Percentiles rank a stretch among this genome's conserved stretches.
phyloP scores from a whole-genome alignment of 2,797 vertebrate genomes.

The Sphenopsis melanotis region DNA sequence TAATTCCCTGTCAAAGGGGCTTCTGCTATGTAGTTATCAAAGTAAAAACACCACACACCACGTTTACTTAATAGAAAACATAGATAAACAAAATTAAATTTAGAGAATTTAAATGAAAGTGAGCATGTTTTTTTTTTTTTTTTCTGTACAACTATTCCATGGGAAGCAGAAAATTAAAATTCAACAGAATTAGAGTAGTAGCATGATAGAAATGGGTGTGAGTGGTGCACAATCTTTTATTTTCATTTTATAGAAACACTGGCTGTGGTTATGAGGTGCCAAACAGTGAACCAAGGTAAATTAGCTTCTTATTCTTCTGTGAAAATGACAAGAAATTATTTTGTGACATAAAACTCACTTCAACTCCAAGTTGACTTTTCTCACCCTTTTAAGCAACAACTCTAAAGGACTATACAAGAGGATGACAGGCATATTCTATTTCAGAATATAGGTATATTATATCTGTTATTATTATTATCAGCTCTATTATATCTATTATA shows the following conservation, averaged over 20 bases:
- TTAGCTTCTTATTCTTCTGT: not conserved
- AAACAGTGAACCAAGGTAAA: not conserved
- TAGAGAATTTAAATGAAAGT: not conserved
- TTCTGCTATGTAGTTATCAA: not conserved
- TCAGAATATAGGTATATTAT: not conserved
- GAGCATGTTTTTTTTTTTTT: not conserved
- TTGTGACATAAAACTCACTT: not conserved
- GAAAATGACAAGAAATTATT: not conserved
- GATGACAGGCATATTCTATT: not conserved
- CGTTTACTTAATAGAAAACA: not conserved
- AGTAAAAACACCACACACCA: not conserved
- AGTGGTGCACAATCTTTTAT: not conserved
- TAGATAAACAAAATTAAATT: not conserved
- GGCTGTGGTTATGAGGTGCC: fast-evolving
- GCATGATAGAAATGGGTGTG: not conserved
- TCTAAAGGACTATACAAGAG: not conserved
- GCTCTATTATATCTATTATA: not conserved
- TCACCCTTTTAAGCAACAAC: not conserved
- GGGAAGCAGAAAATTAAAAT: not conserved
- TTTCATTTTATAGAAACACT: not conserved
- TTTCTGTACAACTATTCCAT: too few species aligned
- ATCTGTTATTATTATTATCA: not conserved
- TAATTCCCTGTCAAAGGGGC: not conserved
- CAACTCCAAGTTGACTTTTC: not conserved
- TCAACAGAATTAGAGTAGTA: not conserved